Evolutionary conservation across 2,113 vertebrate genomes (phyloP), one percentile per base, ranked within the genome.

Genomic region (Heterocephalus glaber): DNA sequence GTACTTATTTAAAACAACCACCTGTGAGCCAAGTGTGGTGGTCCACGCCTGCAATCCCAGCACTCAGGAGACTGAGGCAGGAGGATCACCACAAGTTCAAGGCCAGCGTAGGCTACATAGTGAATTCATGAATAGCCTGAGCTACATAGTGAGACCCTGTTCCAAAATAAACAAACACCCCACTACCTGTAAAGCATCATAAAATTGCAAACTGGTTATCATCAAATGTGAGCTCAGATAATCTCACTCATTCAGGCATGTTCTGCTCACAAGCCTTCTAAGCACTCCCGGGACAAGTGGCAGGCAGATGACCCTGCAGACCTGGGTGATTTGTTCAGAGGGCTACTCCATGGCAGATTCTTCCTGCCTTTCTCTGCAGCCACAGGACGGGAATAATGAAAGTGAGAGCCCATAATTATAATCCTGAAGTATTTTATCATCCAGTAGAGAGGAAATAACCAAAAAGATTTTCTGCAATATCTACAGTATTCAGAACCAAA

Each of bases 1-100:
- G 12, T 52, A 44, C 89, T 63, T 94, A 41, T 58, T 90, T 65
- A 66, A 82, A 86, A 79, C 41, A 79, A 16, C 41, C 14, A 47
- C 72, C 44, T 76, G 41, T 47, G 28, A 47, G 13, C 44, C 6
- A 38, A 44, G 22, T 13, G 22, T 44, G 70, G 41, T 74, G 11
- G 38, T 26, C 20, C 38, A 22, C 3, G 20, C n/a, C 68, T 70
- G 68, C 26, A 72, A 72, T 72, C 68, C 68, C 68, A 41, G 65
- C 65, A 66, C 33, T 66, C 65, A n/a, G n/a, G 41, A 47, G 41
- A 47, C 72, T 28, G 44, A 47, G 72, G 26, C 44, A 30, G 44
- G 72, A 76, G 44, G 44, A 76, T 47, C 41, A 16, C 66, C 33
- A n/a, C 4, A 22, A 72, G 24, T 76, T 76, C 8, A 11, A 47